Evolutionary conservation across 2,113 vertebrate species (phyloP).

Genomic region (Petrocephalus zakoni): DNA sequence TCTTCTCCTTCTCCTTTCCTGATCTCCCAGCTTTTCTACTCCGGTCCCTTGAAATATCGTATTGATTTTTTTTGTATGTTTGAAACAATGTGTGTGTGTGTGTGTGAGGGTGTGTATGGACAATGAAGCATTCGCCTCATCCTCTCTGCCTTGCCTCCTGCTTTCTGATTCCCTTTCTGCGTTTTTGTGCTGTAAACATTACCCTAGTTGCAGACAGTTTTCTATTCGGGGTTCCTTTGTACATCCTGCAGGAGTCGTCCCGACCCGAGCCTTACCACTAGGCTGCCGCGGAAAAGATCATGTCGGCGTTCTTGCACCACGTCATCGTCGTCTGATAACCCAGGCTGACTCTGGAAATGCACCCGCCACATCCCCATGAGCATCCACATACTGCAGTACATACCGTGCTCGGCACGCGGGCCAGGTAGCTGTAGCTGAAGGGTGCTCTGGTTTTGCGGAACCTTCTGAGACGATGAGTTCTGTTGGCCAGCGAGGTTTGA

Average conservation of each 20-base stretch:
- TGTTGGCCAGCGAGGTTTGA: not conserved
- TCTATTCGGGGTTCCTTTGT: not conserved
- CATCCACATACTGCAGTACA: too few species aligned
- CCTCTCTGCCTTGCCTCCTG: not conserved
- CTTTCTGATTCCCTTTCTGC: not conserved
- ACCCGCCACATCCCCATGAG: not conserved
- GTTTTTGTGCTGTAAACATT: not conserved
- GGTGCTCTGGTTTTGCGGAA: not conserved
- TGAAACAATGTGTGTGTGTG: not conserved
- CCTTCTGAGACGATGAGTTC: not conserved
- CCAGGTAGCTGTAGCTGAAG: not conserved
- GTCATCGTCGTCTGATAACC: not conserved
- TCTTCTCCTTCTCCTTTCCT: not conserved
- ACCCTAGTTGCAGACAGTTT: not conserved
- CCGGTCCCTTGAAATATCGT: not conserved
- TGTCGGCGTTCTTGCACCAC: not conserved
- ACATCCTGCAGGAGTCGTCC: not conserved
- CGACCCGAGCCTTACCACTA: not conserved
- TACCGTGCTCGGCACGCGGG: not conserved
- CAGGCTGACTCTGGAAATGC: not conserved
- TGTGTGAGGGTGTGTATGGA: not conserved
- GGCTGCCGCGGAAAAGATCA: not conserved
- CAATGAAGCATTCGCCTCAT: not conserved
- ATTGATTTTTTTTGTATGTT: not conserved
- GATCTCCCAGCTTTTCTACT: slow-evolving; percentile 2